Evolutionary conservation across 2,888 invertebrate species (phyloP).

Genomic region (Hemithea aestivaria): DNA sequence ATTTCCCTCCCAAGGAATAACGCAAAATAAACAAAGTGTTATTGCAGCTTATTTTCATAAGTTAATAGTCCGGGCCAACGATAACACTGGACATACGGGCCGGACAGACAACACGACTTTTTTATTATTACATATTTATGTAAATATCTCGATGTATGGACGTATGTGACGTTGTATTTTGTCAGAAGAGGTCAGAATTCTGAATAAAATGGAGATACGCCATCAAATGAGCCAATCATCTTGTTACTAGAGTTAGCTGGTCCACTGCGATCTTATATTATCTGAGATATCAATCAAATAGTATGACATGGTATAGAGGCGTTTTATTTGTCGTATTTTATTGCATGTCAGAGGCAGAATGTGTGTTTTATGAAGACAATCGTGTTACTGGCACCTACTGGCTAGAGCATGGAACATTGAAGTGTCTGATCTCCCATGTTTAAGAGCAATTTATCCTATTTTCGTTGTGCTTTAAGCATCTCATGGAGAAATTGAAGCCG

Average conservation of each 20-base stretch:
- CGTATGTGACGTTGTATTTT: conserved; percentile 19
- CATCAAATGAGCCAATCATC: no score
- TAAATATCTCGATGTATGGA: conserved; percentile 37
- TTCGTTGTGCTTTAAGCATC: no score
- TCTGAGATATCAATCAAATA: conserved; percentile 14
- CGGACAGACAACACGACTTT: conserved; percentile 35
- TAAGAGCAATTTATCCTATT: neutral
- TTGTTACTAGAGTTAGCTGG: neutral
- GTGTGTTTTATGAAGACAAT: conserved; percentile 7
- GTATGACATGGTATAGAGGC: conserved; percentile 10
- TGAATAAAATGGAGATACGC: no score
- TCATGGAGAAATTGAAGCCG: no score
- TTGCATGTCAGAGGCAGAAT: conserved; percentile 6
- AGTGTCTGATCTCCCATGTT: neutral
- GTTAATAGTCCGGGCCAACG: conserved; percentile 61
- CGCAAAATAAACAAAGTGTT: conserved; percentile 76
- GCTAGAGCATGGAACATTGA: neutral
- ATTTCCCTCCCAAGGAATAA: conserved; percentile 67
- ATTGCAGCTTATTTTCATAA: conserved; percentile 78
- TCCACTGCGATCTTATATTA: neutral
- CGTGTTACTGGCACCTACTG: conserved; percentile 11
- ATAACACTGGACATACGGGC: conserved; percentile 26
- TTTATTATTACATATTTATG: conserved; percentile 44
- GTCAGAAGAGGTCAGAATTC: conserved; percentile 15
- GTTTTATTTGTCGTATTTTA: conserved; percentile 14